phyloP scores from a whole-genome alignment of 2,888 invertebrate species.

The Hemicrepidius hirtus region DNA sequence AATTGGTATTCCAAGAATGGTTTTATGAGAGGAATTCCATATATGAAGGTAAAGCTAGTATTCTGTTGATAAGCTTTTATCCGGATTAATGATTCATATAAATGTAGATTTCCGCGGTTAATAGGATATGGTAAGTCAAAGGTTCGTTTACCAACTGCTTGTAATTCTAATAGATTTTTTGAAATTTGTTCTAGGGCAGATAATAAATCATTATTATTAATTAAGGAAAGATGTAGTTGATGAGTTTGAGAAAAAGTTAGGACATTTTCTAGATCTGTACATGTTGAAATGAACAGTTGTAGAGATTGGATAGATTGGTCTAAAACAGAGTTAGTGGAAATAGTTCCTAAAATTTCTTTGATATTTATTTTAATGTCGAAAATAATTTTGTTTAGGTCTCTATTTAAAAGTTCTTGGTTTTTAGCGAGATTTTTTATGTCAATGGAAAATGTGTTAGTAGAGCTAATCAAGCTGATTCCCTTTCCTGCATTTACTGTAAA shows the following conservation, averaged over 20 bases:
- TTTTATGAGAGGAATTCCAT: background rate
- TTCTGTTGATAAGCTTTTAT: background rate
- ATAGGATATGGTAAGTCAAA: background rate
- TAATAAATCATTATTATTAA: slow-evolving; percentile 4
- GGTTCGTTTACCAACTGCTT: background rate
- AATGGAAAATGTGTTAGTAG: background rate
- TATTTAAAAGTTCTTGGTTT: background rate
- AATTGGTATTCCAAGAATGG: background rate
- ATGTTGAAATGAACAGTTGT: slow-evolving; percentile 1
- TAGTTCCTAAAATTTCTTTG: background rate
- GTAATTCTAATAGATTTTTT: background rate
- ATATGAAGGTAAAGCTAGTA: background rate
- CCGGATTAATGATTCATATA: background rate
- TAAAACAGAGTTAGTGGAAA: background rate
- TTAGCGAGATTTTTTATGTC: background rate
- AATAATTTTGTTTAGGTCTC: background rate
- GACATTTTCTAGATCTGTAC: background rate
- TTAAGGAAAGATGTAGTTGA: slow-evolving; percentile 1
- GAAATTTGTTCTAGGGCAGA: no score
- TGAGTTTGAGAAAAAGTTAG: slow-evolving; percentile 4
- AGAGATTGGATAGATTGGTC: slow-evolving; percentile 17
- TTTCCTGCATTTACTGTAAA: no score
- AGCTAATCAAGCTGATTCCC: no score
- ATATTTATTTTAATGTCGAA: background rate
- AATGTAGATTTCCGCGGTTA: background rate